Evolutionary conservation across 2,888 invertebrate genomes (phyloP), one percentile per base, ranked within the genome.

Genomic region (Pachymerium ferrugineum): DNA sequence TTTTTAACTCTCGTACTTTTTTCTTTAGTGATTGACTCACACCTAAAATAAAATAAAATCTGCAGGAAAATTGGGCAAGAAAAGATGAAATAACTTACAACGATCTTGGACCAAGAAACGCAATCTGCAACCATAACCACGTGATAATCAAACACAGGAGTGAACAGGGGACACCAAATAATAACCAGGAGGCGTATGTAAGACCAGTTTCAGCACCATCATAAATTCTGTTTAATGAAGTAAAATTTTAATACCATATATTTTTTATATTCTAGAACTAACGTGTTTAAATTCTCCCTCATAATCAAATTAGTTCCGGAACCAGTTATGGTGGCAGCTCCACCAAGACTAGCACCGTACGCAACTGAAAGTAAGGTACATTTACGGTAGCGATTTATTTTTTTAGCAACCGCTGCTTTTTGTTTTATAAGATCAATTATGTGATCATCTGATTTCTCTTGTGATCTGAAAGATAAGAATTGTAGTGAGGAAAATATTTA

Each of bases 151-250:
- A 90, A 84, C 91, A 91, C 0, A 93, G 78, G 74, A 94, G 80
- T 90, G 93, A 92, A 1, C 89, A 87, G 0, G 94, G 94, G 0
- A 92, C 88, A 78, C 91, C 90, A 83, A 92, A 92, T 78, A 90
- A 87, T 89, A 94, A 91, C 89, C 93, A 94, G 78, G 88, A 89
- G 78, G 92, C 89, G 83, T 93, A 93, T 80, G 90, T 90, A 76
- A 91, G 83, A 79, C 90, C 84, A 74, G 88, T 83, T 77, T 84
- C 82, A 0, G 62, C 62, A 14, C 62, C 62, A 12, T 28, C 25
- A 12, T 28, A 25, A 10, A 62, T 8, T 3, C 28, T 62, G n/a
- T n/a, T n/a, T n/a, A n/a, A n/a, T n/a, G n/a, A n/a, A n/a, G n/a
- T n/a, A n/a, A 62, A 38, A 38, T 38, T 6, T 38, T 3, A 38